Conservation (phyloP, 2,888 invertebrate species). For the Marasmarcha lunaedactyla region DNA sequence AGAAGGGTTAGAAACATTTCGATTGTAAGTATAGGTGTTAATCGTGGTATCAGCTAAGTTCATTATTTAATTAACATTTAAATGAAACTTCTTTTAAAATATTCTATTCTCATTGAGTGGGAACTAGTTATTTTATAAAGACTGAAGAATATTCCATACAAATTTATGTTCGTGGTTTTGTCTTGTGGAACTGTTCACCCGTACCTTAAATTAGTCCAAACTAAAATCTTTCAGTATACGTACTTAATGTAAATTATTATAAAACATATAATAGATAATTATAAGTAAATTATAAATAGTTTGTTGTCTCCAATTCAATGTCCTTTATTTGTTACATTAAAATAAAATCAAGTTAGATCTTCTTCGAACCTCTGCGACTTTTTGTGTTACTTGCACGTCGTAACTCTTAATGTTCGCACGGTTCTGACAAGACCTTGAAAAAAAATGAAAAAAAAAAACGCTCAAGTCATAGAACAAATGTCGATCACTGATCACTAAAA, state of each 20-base stretch:
- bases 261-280: conserved; percentile 69
- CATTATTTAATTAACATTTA: conserved; percentile 53
- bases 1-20: conserved; percentile 59
- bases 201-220: conserved; percentile 62
- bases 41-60: conserved; percentile 39
- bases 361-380: conserved; percentile 31
- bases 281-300: conserved; percentile 64
- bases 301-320: conserved; percentile 51
- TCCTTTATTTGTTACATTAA: background rate
- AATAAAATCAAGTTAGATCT: conserved; percentile 35
- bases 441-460: conserved; percentile 6
- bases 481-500: too few species aligned
- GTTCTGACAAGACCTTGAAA: conserved; percentile 33
- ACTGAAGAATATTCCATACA: conserved; percentile 64
- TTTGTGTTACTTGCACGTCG: background rate
- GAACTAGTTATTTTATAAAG: conserved; percentile 59
- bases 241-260: conserved; percentile 68
- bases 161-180: conserved; percentile 23
- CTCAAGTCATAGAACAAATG: too few species aligned
- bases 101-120: conserved; percentile 23
- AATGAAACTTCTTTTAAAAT: conserved; percentile 31
- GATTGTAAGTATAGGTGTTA: conserved; percentile 52
- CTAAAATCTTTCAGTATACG: conserved; percentile 68
- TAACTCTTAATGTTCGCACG: background rate
- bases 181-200: conserved; percentile 40